Base-by-base conservation (phyloP, 37 sponge, comb jelly and placozoan species). In the Cladorhizidae sp. region DNA sequence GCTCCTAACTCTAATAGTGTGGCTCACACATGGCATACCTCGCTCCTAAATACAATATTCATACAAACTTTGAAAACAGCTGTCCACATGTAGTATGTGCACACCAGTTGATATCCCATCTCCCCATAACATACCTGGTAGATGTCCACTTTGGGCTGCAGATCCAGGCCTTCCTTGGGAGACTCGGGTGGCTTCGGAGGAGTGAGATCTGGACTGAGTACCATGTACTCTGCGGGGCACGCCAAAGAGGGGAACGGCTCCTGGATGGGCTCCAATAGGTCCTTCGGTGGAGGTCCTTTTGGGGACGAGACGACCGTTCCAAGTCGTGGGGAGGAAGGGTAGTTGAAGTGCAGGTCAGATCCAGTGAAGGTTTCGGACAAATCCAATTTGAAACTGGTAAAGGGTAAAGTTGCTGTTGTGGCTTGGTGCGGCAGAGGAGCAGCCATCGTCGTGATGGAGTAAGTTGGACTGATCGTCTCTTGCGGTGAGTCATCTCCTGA, bases 141-240 rank as follows among this genome's bases (percentile, higher is more conserved):
- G 9, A 85, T 59, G 1, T 78, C 86, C 26, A 80, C 69, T 17
- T 81, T 42, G 42, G 91, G 91, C 5, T 67, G 69, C 18, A 85
- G 79, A 25, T 85, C 81, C 49, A 74, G 18, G 7, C 22, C 54
- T 11, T 28, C 28, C 33, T 67, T 37, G 5, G 21, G 5, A 29
- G 18, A 54, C 49, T 45, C 49, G 8, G 90, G 85, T 21, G 79
- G 85, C 12, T 37, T 26, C 1, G 84, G 81, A 2, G 90, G 90
- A 33, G 42, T 64, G 20, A 80, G 71, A 25, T 80, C 55, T 3
- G 86, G 86, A 8, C 63, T 49, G n/a, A 40, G 70, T 5, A 64
- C 3, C 90, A 90, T 90, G 77, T 90, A 90, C 75, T 85, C 90
- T 23, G 49, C 73, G 3, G 67, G 70, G 11, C 56, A 35, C 2